Evolutionary conservation across 2,797 vertebrate species (phyloP).

Genomic region (Anguilla anguilla): DNA sequence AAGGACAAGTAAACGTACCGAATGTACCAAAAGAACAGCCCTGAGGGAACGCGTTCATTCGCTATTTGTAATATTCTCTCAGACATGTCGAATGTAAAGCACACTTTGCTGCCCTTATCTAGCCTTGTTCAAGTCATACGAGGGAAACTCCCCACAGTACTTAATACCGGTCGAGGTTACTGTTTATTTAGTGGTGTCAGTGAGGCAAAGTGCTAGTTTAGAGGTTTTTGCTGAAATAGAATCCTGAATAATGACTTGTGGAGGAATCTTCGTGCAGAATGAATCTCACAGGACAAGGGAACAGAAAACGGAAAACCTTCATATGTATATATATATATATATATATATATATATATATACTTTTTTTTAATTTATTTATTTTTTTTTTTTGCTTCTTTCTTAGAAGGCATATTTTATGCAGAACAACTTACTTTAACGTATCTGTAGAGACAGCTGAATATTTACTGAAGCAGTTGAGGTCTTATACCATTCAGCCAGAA

Average conservation of each 20-base stretch:
- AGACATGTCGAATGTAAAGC: conserved; percentile 50
- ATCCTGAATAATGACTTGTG: neutral
- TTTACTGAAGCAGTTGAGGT: neutral
- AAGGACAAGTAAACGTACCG: conserved; percentile 46
- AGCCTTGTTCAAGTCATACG: conserved; percentile 32
- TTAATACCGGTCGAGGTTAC: neutral
- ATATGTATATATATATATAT: no score
- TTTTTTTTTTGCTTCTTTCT: neutral
- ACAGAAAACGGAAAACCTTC: neutral
- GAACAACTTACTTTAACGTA: neutral
- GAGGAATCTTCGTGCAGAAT: neutral
- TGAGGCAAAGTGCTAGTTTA: neutral
- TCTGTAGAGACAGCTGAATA: neutral
- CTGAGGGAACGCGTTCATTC: conserved; percentile 47
- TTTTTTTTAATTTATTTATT: neutral
- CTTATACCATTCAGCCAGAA: no score
- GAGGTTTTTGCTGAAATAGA: neutral
- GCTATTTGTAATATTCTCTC: conserved; percentile 51
- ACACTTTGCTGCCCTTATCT: conserved; percentile 30
- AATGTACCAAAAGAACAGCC: conserved; percentile 42
- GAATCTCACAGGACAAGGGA: neutral
- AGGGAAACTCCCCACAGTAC: neutral
- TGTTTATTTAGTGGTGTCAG: neutral
- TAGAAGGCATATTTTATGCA: neutral
- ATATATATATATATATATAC: neutral